These are phyloP conservation scores for Myocastor coypus DNA, from an alignment of 2,113 vertebrate species.

Conservation along the genomic window DNA sequence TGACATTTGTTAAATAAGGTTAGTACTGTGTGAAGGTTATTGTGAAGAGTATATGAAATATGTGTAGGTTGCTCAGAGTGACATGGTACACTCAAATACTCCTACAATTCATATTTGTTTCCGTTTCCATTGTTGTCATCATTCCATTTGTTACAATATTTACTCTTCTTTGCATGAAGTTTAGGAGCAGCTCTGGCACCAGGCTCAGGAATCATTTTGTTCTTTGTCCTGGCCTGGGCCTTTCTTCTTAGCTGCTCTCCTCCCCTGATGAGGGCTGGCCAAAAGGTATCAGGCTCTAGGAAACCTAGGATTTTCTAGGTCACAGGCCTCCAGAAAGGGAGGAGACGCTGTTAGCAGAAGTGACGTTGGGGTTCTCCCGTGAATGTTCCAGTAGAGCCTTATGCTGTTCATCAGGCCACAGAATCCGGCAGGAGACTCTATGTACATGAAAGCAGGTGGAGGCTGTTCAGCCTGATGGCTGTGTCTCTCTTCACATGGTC, in stretches of 20 bases:
- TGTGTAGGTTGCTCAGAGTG: neutral
- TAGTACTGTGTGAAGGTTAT: neutral
- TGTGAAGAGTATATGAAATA: neutral
- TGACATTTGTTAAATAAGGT: neutral
- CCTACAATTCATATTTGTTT: neutral
- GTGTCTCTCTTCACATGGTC: neutral
- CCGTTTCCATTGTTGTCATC: neutral
- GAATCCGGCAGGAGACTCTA: neutral
- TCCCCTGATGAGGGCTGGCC: neutral
- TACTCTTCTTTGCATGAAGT: neutral
- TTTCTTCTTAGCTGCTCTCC: neutral
- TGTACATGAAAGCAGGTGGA: neutral
- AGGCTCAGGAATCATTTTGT: neutral
- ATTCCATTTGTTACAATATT: neutral
- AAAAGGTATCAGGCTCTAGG: neutral
- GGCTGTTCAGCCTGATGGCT: neutral
- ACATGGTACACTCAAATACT: neutral
- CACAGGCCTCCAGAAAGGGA: neutral
- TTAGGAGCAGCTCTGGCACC: neutral
- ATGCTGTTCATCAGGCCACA: neutral
- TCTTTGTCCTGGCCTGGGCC: neutral
- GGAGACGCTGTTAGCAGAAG: neutral
- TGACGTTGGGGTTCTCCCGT: neutral
- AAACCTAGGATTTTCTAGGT: neutral
- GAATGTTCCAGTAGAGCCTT: accelerated